Evolutionary conservation across 2,888 invertebrate species (phyloP).

Genomic region (Pristionchus mayeri): DNA sequence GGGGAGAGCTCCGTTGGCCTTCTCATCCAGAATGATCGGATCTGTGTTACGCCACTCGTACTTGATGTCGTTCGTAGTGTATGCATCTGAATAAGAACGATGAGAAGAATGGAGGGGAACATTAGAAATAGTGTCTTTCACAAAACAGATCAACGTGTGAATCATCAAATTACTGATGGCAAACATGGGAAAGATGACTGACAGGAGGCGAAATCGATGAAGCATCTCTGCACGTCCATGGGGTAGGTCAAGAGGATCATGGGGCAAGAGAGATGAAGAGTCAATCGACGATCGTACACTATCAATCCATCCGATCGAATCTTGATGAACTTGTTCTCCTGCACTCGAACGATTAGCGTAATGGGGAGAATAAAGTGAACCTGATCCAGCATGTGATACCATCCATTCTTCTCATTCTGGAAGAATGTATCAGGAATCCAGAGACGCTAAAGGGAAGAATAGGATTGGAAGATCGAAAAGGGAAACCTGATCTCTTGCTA

Average conservation of each 20-base stretch:
- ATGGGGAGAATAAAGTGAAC: conserved; percentile 40
- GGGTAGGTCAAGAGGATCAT: conserved; percentile 75
- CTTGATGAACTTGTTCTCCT: conserved; percentile 73
- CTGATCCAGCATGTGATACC: conserved; percentile 75
- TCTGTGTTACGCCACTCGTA: conserved; percentile 92
- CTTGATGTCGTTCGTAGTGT: conserved; percentile 95
- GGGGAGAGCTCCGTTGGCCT: conserved; percentile 83
- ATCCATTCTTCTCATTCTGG: conserved; percentile 74
- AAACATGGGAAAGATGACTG: conserved; percentile 50
- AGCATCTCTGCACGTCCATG: conserved; percentile 75
- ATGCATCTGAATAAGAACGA: conserved; percentile 86
- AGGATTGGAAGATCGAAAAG: conserved; percentile 62
- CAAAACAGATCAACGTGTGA: not conserved
- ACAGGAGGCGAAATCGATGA: conserved; percentile 76
- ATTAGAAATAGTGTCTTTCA: not conserved
- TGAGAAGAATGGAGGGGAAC: not conserved
- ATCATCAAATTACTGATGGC: not conserved
- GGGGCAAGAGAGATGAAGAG: conserved; percentile 74
- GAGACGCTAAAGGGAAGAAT: conserved; percentile 58
- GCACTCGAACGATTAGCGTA: conserved; percentile 50
- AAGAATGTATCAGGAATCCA: conserved; percentile 75
- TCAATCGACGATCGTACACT: conserved; percentile 73
- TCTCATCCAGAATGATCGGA: conserved; percentile 84
- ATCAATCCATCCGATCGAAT: conserved; percentile 74
- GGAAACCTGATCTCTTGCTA: conserved; percentile 56